Evolutionary conservation across 1,140 invertebrate genomes (phyloP).

Genomic region (Trichonephila clavipes): DNA sequence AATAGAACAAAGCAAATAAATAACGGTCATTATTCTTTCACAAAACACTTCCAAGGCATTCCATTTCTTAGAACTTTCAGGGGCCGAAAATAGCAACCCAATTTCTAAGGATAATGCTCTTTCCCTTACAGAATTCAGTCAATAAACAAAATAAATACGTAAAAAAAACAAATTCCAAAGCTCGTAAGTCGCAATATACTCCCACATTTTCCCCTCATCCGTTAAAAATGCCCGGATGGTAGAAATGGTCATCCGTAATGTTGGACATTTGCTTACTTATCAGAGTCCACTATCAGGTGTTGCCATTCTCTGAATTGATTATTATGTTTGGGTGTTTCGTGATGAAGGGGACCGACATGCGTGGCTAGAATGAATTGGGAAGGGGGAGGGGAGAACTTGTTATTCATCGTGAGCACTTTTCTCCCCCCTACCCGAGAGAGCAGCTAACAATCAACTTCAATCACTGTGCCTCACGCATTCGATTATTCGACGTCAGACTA

Average conservation of each 20-base stretch:
- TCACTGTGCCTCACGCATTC: slow-evolving; percentile 61
- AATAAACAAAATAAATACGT: too few relatives aligned
- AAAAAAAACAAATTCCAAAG: too few relatives aligned
- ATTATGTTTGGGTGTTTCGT: slow-evolving; percentile 63
- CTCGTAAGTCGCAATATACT: too few relatives aligned
- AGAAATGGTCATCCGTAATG: background rate
- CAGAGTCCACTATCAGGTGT: slow-evolving; percentile 51
- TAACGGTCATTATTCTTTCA: too few relatives aligned
- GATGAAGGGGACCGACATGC: slow-evolving; percentile 27
- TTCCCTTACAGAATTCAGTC: too few relatives aligned
- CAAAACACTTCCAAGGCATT: too few relatives aligned
- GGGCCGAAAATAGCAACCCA: too few relatives aligned
- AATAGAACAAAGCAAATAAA: too few relatives aligned
- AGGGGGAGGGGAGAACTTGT: slow-evolving; percentile 22
- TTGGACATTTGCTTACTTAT: slow-evolving; percentile 55
- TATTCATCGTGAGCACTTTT: slow-evolving; percentile 17
- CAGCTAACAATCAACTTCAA: slow-evolving; percentile 64
- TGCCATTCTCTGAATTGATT: slow-evolving; percentile 66
- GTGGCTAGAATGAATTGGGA: slow-evolving; percentile 16
- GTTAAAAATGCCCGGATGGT: background rate
- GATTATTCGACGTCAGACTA: slow-evolving; percentile 26
- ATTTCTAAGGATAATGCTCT: too few relatives aligned
- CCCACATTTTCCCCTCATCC: too few relatives aligned
- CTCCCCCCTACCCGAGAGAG: slow-evolving; percentile 5
- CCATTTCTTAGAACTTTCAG: too few relatives aligned